Evolutionary conservation across 2,888 invertebrate species (phyloP), one percentile per base, ranked within the genome.

Genomic region (Chrysodeixis includens): DNA sequence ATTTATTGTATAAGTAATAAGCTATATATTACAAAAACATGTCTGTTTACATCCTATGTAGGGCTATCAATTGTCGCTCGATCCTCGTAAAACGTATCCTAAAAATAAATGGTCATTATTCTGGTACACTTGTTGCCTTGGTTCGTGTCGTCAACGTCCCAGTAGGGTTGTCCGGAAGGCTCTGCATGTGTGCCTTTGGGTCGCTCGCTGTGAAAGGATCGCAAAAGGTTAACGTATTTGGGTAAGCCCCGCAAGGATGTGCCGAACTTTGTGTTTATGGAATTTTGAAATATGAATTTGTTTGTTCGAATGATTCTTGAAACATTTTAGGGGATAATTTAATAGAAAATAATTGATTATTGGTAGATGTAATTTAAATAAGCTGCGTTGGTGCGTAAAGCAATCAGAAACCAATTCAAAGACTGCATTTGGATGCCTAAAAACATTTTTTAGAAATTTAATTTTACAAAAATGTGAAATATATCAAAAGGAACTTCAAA

Each of bases 71-170:
- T 76, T 74, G 76, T 60, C 76, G 72, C 71, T 26, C 63, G 74
- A 69, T 66, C 59, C 66, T 75, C 82, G 71, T 81, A 81, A 81
- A 80, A 62, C 66, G 71, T 71, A 66, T 76, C 80, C 81, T 80
- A 76, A 81, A 81, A 81, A 78, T 82, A 82, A 81, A 82, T 81
- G 81, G 73, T 78, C 81, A 81, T 81, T 82, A 81, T 82, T 82
- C 76, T 73, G 73, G 56, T 71, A 81, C 81, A 81, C 81, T 81
- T 81, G 81, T 81, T 81, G 82, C 81, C 81, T 69, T 69, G 73
- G 75, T 79, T 78, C 79, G 77, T 79, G 82, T 82, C 80, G 79
- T 81, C 78, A 78, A 69, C 66, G 69, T 76, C 70, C 71, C 76
- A 64, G 55, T 76, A 81, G 81, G 80, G 80, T 74, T 80, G 81